A percentile compares a stretch with the other conserved stretches of the same genome.
Conservation (phyloP, 2,797 vertebrate genomes). For the Taenioides sp. region DNA sequence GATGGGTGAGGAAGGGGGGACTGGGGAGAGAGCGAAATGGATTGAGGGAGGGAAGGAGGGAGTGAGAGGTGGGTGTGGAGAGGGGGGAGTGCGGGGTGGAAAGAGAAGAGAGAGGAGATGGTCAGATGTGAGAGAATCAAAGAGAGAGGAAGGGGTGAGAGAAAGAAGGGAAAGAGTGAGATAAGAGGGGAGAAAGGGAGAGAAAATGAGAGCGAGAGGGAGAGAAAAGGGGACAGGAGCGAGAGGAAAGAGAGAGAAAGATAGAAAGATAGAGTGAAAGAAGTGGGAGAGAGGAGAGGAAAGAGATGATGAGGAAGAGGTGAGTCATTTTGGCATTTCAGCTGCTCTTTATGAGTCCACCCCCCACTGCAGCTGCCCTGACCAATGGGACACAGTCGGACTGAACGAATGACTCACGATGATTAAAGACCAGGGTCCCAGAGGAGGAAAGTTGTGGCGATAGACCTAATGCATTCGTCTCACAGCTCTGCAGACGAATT, state of each 20-base stretch:
- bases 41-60: too few relatives aligned
- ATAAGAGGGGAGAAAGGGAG: too few relatives aligned
- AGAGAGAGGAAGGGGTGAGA: too few relatives aligned
- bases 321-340: conserved; percentile 68
- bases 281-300: too few relatives aligned
- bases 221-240: too few relatives aligned
- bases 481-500: conserved; percentile 21
- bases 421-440: conserved; percentile 42
- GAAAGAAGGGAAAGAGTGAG: too few relatives aligned
- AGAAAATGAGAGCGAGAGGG: too few relatives aligned
- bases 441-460: conserved; percentile 26
- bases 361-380: conserved; percentile 40
- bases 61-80: too few relatives aligned
- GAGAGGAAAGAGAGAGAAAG: too few relatives aligned
- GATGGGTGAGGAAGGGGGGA: conserved; percentile 48
- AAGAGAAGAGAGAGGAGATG: background rate
- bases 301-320: conserved; percentile 43
- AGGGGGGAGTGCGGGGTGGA: background rate
- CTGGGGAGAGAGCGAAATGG: background rate
- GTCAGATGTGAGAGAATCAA: too few relatives aligned
- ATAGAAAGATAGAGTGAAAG: too few relatives aligned
- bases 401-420: conserved; percentile 40
- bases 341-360: conserved; percentile 57
- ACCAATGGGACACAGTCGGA: conserved; percentile 33
- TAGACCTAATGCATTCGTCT: conserved; percentile 20